Evolutionary conservation across 1,140 invertebrate species (phyloP).

Genomic region (Oedothorax gibbosus): DNA sequence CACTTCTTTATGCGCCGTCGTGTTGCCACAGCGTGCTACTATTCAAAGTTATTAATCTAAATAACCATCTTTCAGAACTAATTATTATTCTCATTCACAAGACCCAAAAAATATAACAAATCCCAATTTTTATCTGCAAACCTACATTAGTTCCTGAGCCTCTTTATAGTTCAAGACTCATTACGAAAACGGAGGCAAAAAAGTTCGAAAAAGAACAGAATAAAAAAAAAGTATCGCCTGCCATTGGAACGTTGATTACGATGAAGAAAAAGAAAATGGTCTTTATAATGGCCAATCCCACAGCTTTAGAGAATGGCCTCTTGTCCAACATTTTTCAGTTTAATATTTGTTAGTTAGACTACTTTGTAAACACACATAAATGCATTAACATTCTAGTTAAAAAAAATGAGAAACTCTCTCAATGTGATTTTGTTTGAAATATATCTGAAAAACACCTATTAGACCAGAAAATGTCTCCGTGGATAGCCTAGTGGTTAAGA

Average conservation of each 20-base stretch:
- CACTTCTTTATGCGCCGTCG: neutral
- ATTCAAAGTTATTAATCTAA: constrained; percentile 29
- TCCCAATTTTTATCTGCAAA: constrained; percentile 1
- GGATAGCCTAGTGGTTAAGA: too few species aligned
- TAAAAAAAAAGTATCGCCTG: constrained; percentile 8
- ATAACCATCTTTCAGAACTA: constrained; percentile 44
- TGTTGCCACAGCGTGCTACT: neutral
- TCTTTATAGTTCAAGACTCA: constrained; percentile 6
- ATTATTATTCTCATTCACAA: constrained; percentile 39
- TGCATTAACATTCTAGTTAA: too few species aligned
- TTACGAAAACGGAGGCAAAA: neutral
- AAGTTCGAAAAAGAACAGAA: constrained; percentile 1
- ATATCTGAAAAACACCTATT: too few species aligned
- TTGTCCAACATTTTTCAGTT: too few species aligned
- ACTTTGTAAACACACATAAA: too few species aligned
- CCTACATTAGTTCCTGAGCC: neutral
- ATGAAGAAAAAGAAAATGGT: constrained; percentile 1
- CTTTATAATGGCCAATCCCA: neutral
- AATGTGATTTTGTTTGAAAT: too few species aligned
- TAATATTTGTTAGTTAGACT: too few species aligned
- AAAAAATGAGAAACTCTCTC: too few species aligned
- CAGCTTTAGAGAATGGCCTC: neutral
- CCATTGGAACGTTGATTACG: constrained; percentile 29
- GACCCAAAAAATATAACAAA: neutral
- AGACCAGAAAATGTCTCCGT: too few species aligned